These are phyloP conservation scores for Philereme transversata DNA, from an alignment of 2,888 invertebrate species.

Conservation along the genomic window DNA sequence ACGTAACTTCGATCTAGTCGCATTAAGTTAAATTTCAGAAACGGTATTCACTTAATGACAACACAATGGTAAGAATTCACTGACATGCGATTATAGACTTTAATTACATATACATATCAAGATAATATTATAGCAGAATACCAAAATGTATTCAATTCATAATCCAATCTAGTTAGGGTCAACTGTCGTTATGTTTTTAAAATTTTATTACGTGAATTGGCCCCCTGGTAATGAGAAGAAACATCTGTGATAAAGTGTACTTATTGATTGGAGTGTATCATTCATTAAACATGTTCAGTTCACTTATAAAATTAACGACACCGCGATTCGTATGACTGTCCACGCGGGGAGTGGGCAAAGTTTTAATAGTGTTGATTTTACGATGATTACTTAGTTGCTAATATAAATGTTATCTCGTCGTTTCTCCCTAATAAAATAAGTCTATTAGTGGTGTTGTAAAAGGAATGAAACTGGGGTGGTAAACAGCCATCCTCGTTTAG, in stretches of 20 bases:
- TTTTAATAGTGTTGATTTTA: conserved; percentile 60
- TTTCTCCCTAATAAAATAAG: conserved; percentile 71
- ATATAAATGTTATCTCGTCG: conserved; percentile 66
- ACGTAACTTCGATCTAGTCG: too few relatives aligned
- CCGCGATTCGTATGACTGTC: conserved; percentile 29
- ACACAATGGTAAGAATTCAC: too few relatives aligned
- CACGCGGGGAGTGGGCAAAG: conserved; percentile 31
- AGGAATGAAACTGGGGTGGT: conserved; percentile 65
- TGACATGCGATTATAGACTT: too few relatives aligned
- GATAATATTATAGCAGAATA: too few relatives aligned
- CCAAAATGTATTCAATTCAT: too few relatives aligned
- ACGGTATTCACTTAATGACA: too few relatives aligned
- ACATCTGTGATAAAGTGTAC: conserved; percentile 3
- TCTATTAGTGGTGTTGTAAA: conserved; percentile 73
- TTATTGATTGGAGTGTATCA: conserved; percentile 23
- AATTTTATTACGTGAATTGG: too few relatives aligned
- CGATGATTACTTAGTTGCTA: conserved; percentile 67
- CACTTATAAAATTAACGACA: conserved; percentile 34
- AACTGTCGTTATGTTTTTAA: too few relatives aligned
- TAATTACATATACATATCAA: too few relatives aligned
- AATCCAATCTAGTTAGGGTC: too few relatives aligned
- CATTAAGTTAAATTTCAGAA: too few relatives aligned
- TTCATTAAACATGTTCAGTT: conserved; percentile 33
- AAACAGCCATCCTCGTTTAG: conserved; percentile 72
- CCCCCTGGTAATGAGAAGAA: not conserved